These are phyloP conservation scores for Typhlichthys subterraneus DNA, from an alignment of 2,797 vertebrate genomes.

Conservation along the genomic window DNA sequence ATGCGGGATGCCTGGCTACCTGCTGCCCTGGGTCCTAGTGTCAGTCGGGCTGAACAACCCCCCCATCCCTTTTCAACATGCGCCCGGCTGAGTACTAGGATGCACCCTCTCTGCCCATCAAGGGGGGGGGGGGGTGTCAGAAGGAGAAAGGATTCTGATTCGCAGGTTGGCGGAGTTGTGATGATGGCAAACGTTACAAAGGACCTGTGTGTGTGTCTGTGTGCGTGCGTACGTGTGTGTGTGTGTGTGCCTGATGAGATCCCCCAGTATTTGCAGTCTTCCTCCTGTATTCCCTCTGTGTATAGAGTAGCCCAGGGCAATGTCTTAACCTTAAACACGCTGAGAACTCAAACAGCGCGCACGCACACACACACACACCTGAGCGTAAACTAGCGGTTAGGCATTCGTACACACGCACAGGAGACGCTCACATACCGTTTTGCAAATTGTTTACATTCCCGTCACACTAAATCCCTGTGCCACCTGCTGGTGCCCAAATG, in stretches of 20 bases:
- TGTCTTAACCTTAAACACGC: conserved; percentile 54
- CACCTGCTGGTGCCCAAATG: conserved; percentile 72
- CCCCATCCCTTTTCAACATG: conserved; percentile 29
- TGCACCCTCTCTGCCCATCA: conserved; percentile 35
- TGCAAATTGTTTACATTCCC: conserved; percentile 63
- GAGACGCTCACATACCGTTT: conserved; percentile 5
- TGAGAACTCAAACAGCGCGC: conserved; percentile 39
- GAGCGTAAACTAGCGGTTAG: conserved; percentile 4
- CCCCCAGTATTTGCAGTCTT: conserved; percentile 35
- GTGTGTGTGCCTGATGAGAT: conserved; percentile 41
- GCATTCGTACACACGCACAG: neutral
- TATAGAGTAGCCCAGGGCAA: conserved; percentile 47
- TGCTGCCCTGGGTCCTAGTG: conserved; percentile 7
- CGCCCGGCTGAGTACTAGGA: conserved; percentile 17
- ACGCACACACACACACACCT: conserved; percentile 24
- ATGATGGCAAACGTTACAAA: conserved; percentile 36
- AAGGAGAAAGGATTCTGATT: conserved; percentile 18
- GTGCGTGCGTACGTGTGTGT: conserved; percentile 27
- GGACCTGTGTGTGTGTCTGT: conserved; percentile 14
- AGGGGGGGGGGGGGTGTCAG: conserved; percentile 36
- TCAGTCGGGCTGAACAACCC: too few relatives aligned
- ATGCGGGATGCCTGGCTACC: conserved; percentile 7
- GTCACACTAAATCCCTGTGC: conserved; percentile 67
- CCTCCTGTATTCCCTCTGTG: conserved; percentile 40
- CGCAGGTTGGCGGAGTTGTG: conserved; percentile 14